Conservation (phyloP, 1,140 invertebrate species). For the Drosophila ananassae region DNA sequence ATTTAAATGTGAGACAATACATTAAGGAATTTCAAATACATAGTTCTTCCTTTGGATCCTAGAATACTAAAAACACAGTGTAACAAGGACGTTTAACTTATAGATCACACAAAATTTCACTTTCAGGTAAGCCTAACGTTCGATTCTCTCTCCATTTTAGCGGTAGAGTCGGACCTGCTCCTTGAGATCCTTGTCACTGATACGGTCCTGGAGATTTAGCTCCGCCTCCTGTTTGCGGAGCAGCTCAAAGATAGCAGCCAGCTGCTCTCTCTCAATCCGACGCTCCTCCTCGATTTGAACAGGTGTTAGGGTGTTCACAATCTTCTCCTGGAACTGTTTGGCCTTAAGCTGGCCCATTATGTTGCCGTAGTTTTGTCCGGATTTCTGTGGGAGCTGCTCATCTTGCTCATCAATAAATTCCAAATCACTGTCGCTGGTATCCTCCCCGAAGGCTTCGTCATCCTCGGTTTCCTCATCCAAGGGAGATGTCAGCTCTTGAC, state of each 20-base stretch:
- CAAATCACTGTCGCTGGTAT: constrained; percentile 51
- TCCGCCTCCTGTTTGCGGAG: constrained; percentile 76
- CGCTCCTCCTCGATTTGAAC: constrained; percentile 71
- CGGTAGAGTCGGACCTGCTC: constrained; percentile 76
- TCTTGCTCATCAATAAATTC: constrained; percentile 30
- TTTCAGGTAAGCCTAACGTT: constrained; percentile 32
- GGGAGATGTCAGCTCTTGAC: constrained; percentile 26
- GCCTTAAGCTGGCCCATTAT: constrained; percentile 73
- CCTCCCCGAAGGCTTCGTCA: constrained; percentile 61
- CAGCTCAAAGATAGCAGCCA: constrained; percentile 76
- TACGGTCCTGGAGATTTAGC: constrained; percentile 75
- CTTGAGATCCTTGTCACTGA: constrained; percentile 72
- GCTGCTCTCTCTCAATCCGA: constrained; percentile 75
- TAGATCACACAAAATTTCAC: constrained; percentile 41
- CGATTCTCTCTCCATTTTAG: constrained; percentile 12
- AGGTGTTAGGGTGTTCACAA: constrained; percentile 66
- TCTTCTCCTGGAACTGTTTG: constrained; percentile 62
- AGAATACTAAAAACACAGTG: not conserved
- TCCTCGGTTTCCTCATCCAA: constrained; percentile 47
- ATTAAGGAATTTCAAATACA: not conserved
- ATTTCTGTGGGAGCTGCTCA: not conserved
- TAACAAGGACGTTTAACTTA: constrained; percentile 19
- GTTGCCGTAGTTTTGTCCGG: constrained; percentile 43
- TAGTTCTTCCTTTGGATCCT: not conserved
- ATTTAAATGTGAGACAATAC: not conserved